These are phyloP conservation scores for Danaus chrysippus DNA, from an alignment of 2,888 invertebrate genomes.

Conservation along the genomic window DNA sequence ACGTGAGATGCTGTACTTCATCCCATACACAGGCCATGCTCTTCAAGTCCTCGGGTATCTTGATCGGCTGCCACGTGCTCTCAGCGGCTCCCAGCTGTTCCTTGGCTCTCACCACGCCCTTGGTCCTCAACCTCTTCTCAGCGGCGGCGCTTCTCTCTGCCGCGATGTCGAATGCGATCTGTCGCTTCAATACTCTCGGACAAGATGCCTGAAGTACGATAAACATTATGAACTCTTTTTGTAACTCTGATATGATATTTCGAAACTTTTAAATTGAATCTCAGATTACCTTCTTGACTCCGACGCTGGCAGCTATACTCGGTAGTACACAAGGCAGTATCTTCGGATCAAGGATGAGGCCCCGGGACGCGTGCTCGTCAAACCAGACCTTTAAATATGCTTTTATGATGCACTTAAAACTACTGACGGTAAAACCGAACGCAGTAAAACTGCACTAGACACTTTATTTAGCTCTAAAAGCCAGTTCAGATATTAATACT, in stretches of 20 bases:
- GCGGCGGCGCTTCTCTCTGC: slow-evolving; percentile 69
- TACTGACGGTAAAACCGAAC: neutral
- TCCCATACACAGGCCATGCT: slow-evolving; percentile 82
- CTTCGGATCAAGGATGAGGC: slow-evolving; percentile 61
- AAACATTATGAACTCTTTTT: neutral
- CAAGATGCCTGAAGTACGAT: slow-evolving; percentile 57
- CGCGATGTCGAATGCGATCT: slow-evolving; percentile 68
- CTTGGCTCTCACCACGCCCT: neutral
- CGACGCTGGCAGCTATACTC: slow-evolving; percentile 54
- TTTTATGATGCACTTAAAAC: neutral
- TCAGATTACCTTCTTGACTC: slow-evolving; percentile 47
- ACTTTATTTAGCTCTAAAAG: neutral
- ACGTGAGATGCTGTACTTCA: slow-evolving; percentile 81
- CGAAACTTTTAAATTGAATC: neutral
- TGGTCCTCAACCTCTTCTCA: neutral
- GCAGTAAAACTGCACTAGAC: slow-evolving; percentile 1
- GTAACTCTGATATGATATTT: no score
- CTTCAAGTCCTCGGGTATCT: slow-evolving; percentile 78
- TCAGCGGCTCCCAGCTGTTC: neutral
- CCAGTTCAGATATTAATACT: neutral
- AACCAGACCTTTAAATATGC: slow-evolving; percentile 62
- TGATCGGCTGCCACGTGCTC: slow-evolving; percentile 73
- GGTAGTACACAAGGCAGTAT: slow-evolving; percentile 67
- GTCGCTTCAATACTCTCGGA: slow-evolving; percentile 67
- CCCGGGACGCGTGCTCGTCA: slow-evolving; percentile 68